phyloP scores from a whole-genome alignment of 2,888 invertebrate genomes.

The Deroplatys truncata region DNA sequence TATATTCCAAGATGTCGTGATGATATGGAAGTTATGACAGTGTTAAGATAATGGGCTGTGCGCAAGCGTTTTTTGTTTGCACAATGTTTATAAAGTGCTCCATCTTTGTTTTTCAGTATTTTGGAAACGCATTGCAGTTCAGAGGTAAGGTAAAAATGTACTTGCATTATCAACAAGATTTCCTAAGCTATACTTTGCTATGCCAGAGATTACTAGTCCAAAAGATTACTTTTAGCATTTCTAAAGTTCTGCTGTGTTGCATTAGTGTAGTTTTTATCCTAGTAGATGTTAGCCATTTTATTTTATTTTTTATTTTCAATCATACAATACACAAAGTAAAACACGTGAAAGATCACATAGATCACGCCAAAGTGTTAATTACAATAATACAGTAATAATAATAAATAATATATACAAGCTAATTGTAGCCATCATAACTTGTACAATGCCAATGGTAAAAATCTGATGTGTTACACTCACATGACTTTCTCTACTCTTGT shows the following conservation, averaged over 20 bases:
- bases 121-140: background rate
- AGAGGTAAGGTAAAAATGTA: background rate
- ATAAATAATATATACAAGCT: too few species aligned
- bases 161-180: background rate
- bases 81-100: background rate
- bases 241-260: background rate
- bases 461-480: too few species aligned
- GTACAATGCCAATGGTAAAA: too few species aligned
- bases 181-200: background rate
- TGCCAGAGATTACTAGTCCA: background rate
- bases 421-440: too few species aligned
- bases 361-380: too few species aligned
- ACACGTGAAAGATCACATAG: too few species aligned
- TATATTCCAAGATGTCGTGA: conserved; percentile 59
- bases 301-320: too few species aligned
- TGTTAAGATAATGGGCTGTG: background rate
- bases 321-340: too few species aligned
- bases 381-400: too few species aligned
- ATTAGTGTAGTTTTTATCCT: background rate
- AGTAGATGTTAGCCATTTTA: too few species aligned
- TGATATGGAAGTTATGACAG: conserved; percentile 47
- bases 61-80: too few species aligned
- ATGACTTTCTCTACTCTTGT: too few species aligned
- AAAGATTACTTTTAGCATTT: background rate
- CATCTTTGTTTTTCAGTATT: background rate